Evolutionary conservation across 2,113 vertebrate genomes (phyloP).

Genomic region (Alaudala cheleensis): DNA sequence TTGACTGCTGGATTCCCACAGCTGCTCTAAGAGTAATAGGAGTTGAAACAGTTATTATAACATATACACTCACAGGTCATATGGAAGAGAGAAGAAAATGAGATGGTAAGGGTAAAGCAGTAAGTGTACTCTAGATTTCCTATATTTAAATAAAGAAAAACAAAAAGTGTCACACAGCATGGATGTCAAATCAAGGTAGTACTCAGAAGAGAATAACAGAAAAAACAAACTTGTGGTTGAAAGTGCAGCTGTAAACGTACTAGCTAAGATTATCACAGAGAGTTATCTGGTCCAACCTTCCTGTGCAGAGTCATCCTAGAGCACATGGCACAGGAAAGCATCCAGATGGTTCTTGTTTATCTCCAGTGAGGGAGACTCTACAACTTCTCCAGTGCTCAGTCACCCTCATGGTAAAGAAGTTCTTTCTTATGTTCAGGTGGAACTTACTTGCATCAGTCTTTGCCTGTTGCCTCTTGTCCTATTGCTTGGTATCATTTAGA

Average conservation of each 20-base stretch:
- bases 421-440: neutral
- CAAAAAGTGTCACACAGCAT: neutral
- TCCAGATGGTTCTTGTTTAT: neutral
- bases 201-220: neutral
- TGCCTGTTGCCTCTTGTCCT: neutral
- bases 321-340: neutral
- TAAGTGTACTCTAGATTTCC: neutral
- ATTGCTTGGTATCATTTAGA: neutral
- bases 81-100: conserved; percentile 27
- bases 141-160: neutral
- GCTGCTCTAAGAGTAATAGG: neutral
- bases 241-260: neutral
- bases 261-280: neutral
- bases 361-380: neutral
- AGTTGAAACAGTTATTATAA: conserved; percentile 22
- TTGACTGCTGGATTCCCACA: neutral
- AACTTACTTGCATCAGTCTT: neutral
- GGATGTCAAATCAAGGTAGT: neutral
- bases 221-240: neutral
- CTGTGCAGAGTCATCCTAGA: neutral
- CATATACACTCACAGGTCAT: neutral
- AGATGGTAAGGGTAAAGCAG: neutral
- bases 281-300: neutral
- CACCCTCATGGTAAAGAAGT: neutral
- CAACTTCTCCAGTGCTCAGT: neutral